phyloP scores from a whole-genome alignment of 2,888 invertebrate genomes.

The Phalangium opilio region DNA sequence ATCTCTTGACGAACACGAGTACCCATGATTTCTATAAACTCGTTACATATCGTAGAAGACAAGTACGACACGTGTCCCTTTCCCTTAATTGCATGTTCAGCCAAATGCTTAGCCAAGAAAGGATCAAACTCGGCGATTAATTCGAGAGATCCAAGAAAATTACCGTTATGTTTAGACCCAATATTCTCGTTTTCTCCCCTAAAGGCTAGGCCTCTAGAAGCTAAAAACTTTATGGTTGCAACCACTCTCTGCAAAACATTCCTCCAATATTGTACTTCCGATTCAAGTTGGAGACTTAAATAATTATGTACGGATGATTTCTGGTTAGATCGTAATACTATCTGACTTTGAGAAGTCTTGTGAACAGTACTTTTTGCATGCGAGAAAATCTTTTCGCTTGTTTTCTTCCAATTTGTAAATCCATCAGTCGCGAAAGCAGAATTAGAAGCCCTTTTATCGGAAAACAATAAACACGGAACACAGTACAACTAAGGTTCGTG shows the following conservation, averaged over 20 bases:
- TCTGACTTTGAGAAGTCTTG: background rate
- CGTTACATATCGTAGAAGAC: slow-evolving; percentile 24
- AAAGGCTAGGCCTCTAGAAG: slow-evolving; percentile 23
- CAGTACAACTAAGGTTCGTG: background rate
- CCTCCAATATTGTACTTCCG: background rate
- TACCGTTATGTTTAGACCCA: slow-evolving; percentile 22
- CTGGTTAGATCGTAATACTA: background rate
- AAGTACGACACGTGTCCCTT: slow-evolving; percentile 23
- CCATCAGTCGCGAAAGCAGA: background rate
- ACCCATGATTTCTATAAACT: slow-evolving; percentile 20
- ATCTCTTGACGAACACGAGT: background rate
- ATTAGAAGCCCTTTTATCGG: background rate
- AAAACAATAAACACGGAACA: background rate
- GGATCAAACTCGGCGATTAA: slow-evolving; percentile 25
- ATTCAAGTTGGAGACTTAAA: background rate
- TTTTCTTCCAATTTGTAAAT: slow-evolving; percentile 1
- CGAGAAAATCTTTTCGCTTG: background rate
- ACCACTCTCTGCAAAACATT: background rate
- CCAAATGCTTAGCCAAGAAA: slow-evolving; percentile 24
- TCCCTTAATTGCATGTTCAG: slow-evolving; percentile 23
- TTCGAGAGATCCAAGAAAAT: slow-evolving; percentile 26
- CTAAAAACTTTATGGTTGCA: slow-evolving; percentile 17
- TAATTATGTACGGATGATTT: background rate
- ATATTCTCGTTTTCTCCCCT: slow-evolving; percentile 23
- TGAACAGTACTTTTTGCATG: background rate